These are phyloP conservation scores for Triops longicaudatus DNA, from an alignment of 1,140 invertebrate genomes.

Conservation along the genomic window DNA sequence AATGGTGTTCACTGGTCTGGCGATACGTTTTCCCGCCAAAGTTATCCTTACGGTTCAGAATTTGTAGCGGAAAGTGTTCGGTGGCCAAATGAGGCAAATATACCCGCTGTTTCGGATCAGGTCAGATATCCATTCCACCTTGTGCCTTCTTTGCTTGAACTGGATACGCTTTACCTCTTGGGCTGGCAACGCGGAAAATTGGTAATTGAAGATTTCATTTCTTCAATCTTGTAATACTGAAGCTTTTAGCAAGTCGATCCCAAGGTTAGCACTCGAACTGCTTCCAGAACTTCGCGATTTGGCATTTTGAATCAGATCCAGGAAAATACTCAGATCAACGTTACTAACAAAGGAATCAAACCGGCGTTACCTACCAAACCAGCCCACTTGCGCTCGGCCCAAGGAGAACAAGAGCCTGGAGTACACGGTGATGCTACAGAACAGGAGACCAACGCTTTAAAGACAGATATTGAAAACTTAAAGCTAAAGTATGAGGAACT, in stretches of 20 bases:
- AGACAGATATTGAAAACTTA: neutral
- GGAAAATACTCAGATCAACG: neutral
- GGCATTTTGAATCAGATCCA: neutral
- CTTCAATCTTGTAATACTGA: neutral
- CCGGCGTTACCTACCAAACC: slow-evolving; percentile 23
- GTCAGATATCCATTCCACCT: neutral
- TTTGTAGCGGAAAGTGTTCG: slow-evolving; percentile 2
- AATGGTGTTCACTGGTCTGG: neutral
- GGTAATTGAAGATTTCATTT: neutral
- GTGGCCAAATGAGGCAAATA: neutral
- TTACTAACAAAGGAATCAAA: slow-evolving; percentile 18
- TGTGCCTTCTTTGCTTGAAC: slow-evolving; percentile 16
- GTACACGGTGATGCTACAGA: neutral
- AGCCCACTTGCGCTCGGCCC: neutral
- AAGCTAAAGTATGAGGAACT: neutral
- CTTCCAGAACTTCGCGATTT: neutral
- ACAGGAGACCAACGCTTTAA: neutral
- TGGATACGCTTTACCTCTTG: slow-evolving; percentile 2
- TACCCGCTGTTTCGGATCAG: neutral
- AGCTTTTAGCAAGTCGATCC: neutral
- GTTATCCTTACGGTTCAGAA: slow-evolving; percentile 2
- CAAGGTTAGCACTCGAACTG: neutral
- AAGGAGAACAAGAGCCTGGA: neutral
- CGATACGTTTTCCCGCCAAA: slow-evolving; percentile 11
- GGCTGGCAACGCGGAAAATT: neutral